phyloP scores from a whole-genome alignment of 2,113 vertebrate genomes.

The Ailuropoda melanoleuca region DNA sequence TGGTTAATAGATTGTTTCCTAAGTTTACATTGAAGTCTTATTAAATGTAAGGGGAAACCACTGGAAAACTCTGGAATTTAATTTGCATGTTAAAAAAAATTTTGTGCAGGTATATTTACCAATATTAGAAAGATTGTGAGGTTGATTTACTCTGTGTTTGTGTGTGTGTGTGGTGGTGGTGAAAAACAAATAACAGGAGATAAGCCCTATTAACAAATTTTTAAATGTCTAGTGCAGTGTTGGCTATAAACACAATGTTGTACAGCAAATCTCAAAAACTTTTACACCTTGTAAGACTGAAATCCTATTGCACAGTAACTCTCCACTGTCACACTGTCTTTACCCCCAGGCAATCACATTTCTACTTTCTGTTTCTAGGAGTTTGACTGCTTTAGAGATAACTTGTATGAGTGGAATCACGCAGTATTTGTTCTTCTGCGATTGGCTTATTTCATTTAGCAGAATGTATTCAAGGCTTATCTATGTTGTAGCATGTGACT shows the following conservation, averaged over 20 bases:
- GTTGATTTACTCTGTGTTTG: neutral
- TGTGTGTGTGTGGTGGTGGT: no score
- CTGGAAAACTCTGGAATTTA: neutral
- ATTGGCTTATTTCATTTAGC: neutral
- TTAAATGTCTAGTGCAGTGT: neutral
- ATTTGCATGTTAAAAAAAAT: neutral
- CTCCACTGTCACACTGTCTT: neutral
- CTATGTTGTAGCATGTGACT: neutral
- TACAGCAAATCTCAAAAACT: neutral
- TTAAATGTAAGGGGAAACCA: neutral
- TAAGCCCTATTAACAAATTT: neutral
- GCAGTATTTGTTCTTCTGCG: neutral
- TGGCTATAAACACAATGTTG: neutral
- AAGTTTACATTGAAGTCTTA: neutral
- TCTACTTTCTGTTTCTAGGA: neutral
- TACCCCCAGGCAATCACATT: neutral
- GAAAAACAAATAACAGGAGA: neutral
- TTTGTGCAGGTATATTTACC: neutral
- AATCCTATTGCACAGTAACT: neutral
- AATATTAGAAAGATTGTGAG: neutral
- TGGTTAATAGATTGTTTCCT: neutral
- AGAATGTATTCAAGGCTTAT: neutral
- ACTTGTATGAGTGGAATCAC: neutral
- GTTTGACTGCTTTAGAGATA: neutral
- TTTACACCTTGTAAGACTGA: neutral